A percentile compares a stretch with the other conserved stretches of the same genome.
phyloP scores from a whole-genome alignment of 2,888 invertebrate species.

The Eucera pruinosa region DNA sequence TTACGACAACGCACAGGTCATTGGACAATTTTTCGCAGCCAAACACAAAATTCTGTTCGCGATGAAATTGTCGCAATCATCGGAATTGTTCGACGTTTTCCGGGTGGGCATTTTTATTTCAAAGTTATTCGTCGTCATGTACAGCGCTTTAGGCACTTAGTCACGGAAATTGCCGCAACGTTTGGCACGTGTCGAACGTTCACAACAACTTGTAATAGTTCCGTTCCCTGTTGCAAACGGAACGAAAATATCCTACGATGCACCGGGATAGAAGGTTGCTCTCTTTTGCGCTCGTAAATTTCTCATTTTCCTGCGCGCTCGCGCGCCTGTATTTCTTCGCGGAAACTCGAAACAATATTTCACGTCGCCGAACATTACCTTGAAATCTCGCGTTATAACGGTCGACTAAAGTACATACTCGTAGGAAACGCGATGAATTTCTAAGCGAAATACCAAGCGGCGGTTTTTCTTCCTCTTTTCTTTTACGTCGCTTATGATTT shows the following conservation, averaged over 20 bases:
- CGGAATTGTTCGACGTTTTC: constrained; percentile 13
- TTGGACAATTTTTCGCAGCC: too few species aligned
- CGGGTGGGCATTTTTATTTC: constrained; percentile 21
- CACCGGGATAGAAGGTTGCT: constrained; percentile 20
- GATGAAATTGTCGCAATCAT: constrained; percentile 40
- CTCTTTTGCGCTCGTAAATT: constrained; percentile 8
- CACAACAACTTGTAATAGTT: constrained; percentile 20
- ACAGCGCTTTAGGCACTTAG: neutral
- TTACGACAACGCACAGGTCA: constrained; percentile 14
- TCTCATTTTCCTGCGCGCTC: too few species aligned
- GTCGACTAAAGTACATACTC: too few species aligned
- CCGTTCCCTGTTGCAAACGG: constrained; percentile 3
- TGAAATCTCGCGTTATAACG: too few species aligned
- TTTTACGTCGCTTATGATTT: too few species aligned
- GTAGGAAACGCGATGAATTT: too few species aligned
- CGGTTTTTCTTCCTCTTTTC: too few species aligned
- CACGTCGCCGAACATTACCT: too few species aligned
- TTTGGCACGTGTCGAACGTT: constrained; percentile 49
- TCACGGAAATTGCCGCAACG: constrained; percentile 33
- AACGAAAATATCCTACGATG: constrained; percentile 25
- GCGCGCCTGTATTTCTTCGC: too few species aligned
- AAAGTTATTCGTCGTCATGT: neutral
- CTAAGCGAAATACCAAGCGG: too few species aligned
- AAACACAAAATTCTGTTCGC: too few species aligned
- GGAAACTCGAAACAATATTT: too few species aligned